Evolutionary conservation across 2,888 invertebrate genomes (phyloP), one percentile per base, ranked within the genome.

Genomic region (Cataglyphis albicans): DNA sequence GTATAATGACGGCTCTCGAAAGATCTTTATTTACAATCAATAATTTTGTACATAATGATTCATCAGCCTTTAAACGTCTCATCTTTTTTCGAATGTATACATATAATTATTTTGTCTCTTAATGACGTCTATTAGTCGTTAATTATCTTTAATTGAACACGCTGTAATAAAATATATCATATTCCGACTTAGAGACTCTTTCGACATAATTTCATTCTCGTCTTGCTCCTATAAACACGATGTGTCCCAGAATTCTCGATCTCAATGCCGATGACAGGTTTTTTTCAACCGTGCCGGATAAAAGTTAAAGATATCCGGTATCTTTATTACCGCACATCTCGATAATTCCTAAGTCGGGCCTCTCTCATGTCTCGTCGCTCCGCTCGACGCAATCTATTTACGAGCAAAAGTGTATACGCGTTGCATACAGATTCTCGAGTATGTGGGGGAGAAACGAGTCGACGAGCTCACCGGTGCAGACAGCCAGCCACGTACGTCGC

Each of bases 331-430:
- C 52, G 25, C 6, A 2, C 10, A 63, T 35, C n/a, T 48, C 21
- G 64, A 74, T 3, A 63, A 48, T 48, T 18, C 3, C 21, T 29
- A 44, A 48, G 63, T 32, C 21, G 10, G 15, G 38, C 32, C 6
- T 6, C 59, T 65, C 63, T 12, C 84, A 72, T 63, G 78, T 84
- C 81, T 73, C 81, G 63, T 67, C 67, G 63, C 76, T 63, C 76
- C 48, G 59, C 87, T 68, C 82, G 84, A 83, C 83, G 81, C 87
- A 86, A 89, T 89, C 87, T 89, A 89, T 87, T 89, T 86, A 82
- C 85, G 85, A 87, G 85, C 84, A 89, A 89, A 87, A 89, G 55
- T 57, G 86, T 83, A 78, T 81, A 82, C 84, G 82, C 83, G 87
- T 78, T 81, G 89, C 87, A 83, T 88, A 83, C 81, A 83, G 81